A percentile compares a stretch with the other conserved stretches of the same genome.
Conservation (phyloP, 1,140 invertebrate species). For the Neodiprion fabricii region DNA sequence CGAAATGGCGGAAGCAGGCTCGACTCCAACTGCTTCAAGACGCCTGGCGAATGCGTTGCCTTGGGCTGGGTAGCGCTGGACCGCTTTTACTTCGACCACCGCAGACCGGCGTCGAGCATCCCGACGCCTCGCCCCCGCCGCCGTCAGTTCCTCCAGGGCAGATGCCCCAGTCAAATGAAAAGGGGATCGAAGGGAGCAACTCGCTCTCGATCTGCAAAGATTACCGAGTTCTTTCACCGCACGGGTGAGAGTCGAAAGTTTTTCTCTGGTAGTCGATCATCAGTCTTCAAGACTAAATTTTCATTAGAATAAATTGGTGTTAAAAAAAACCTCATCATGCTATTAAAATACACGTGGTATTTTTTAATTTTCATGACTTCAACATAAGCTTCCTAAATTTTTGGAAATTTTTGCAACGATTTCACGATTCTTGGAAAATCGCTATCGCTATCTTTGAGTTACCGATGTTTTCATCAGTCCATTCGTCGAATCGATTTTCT, state of each 20-base stretch:
- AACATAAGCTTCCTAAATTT: too few species aligned
- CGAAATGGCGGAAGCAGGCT: slow-evolving; percentile 88
- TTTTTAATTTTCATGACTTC: too few species aligned
- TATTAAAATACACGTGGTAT: too few species aligned
- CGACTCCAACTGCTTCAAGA: slow-evolving; percentile 84
- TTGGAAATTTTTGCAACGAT: too few species aligned
- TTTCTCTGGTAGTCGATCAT: too few species aligned
- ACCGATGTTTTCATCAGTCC: background rate
- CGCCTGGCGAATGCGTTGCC: slow-evolving; percentile 87
- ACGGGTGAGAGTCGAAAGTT: slow-evolving; percentile 40
- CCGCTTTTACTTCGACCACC: slow-evolving; percentile 58
- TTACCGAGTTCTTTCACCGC: slow-evolving; percentile 51
- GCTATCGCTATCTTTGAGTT: background rate
- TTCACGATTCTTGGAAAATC: too few species aligned
- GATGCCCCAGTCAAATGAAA: slow-evolving; percentile 34
- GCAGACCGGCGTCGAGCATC: slow-evolving; percentile 42
- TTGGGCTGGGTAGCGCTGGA: slow-evolving; percentile 70
- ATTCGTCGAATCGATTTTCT: background rate
- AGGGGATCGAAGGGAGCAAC: slow-evolving; percentile 35
- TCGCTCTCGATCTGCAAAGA: slow-evolving; percentile 47
- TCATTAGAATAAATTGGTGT: too few species aligned
- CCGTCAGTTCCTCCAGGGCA: slow-evolving; percentile 19
- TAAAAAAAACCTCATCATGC: too few species aligned
- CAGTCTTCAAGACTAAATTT: too few species aligned
- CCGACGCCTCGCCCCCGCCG: slow-evolving; percentile 39